Evolutionary conservation across 2,888 invertebrate genomes (phyloP).

Genomic region (Drosophila birchii): DNA sequence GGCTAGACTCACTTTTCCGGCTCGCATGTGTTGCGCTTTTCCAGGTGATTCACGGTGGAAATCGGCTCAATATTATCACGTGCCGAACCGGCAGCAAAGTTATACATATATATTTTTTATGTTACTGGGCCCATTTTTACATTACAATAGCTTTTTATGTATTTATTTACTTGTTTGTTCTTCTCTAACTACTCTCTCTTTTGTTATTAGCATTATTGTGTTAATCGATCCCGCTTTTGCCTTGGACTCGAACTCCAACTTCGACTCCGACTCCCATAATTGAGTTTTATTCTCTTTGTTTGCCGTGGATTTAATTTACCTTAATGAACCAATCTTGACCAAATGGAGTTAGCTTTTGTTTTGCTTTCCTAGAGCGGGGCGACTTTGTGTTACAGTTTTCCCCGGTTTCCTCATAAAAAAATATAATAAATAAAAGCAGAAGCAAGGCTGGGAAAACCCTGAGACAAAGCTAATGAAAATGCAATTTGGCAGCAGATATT

Average conservation of each 20-base stretch:
- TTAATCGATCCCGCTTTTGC: conserved; percentile 56
- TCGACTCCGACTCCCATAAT: conserved; percentile 33
- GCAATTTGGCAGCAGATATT: conserved; percentile 44
- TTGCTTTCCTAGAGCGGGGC: conserved; percentile 37
- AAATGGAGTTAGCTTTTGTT: conserved; percentile 32
- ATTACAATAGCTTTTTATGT: conserved; percentile 12
- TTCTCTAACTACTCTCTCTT: conserved; percentile 37
- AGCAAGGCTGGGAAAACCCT: conserved; percentile 58
- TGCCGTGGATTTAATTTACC: conserved; percentile 57
- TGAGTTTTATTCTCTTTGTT: conserved; percentile 52
- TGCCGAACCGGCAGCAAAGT: conserved; percentile 30
- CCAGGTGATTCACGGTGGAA: conserved; percentile 44
- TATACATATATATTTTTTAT: conserved; percentile 28
- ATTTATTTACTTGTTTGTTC: conserved; percentile 21
- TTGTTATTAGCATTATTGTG: conserved; percentile 65
- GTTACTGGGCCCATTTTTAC: conserved; percentile 45
- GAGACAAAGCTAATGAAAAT: conserved; percentile 61
- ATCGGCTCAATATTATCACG: conserved; percentile 48
- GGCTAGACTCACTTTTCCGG: conserved; percentile 37
- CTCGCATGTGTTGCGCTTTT: conserved; percentile 6
- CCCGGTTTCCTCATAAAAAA: conserved; percentile 32
- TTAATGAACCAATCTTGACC: conserved; percentile 56
- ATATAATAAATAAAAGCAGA: conserved; percentile 57
- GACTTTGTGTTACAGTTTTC: conserved; percentile 59
- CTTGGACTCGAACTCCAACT: conserved; percentile 32